Evolutionary conservation across 2,113 vertebrate genomes (phyloP), one percentile per base, ranked within the genome.

Genomic region (Orthonyx spaldingii): DNA sequence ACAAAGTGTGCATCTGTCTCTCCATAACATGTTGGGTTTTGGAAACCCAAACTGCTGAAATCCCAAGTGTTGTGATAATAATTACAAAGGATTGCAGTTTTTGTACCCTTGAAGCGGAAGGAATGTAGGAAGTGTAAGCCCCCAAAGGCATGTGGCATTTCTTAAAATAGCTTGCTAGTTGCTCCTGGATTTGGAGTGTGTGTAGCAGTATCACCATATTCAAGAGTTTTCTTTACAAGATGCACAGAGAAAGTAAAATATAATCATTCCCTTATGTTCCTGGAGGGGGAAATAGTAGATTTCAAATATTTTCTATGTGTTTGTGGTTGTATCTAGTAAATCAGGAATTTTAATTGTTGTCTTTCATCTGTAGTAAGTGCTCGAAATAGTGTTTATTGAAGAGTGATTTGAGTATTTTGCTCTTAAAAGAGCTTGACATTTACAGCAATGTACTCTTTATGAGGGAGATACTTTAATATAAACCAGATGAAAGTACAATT

Each of bases 371-470:
- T 80, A 71, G 30, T 84, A 93, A 94, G 80, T 90, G 83, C 76
- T 95, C 79, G 83, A 57, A 86, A 42, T 84, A 90, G 96, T 93
- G 93, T 96, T 97, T 97, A 94, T 95, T 94, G 92, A 95, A 87
- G 72, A 96, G 49, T 49, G 71, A 94, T 95, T 96, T 89, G 69
- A 88, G 69, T 92, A 41, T 94, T 96, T 94, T 94, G 69, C 90
- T 93, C 44, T 88, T 96, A 93, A 94, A 96, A 90, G 90, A 61
- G 52, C 72, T 65, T 81, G 69, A 89, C 75, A 56, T 93, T 94
- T 94, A 95, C 83, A 78, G 56, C 92, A 88, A 12, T 33, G 52
- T 70, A 27, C 30, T 74, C 44, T 77, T 95, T 93, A 95, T 83
- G 90, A 93, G 88, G 76, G 59, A 92, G 47, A 17, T 71, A 81